Base-by-base conservation (phyloP, 2,113 vertebrate species). In the Lepus timidus region DNA sequence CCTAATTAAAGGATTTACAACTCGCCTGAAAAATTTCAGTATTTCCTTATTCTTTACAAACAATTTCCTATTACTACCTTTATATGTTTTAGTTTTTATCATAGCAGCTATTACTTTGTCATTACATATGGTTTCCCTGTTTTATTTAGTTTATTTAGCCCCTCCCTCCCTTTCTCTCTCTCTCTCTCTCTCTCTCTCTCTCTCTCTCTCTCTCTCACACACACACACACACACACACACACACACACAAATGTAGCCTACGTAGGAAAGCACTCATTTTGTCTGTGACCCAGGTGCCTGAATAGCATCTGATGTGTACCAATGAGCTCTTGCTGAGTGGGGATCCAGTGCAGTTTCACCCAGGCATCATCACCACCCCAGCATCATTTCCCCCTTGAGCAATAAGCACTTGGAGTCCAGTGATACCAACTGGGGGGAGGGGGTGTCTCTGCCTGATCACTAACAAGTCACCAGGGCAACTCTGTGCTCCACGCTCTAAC, bases 11-110 rank as follows among this genome's bases (percentile, higher is more conserved):
- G 20, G 61, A 71, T 36, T 22, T 90, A 13, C 4, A 9, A 36
- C 78, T 90, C 86, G 62, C n/a, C 71, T 80, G 44, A 80, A 85
- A 65, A 39, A 39, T 83, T 61, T 51, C n/a, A 64, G 27, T 94
- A 81, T 87, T 91, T 75, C 58, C 16, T 44, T 83, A 33, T 81
- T 88, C 67, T 94, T 85, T 82, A 58, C n/a, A 39, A 85, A 88
- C 49, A n/a, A 2, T 16, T 74, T 76, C 36, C 14, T 80, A 58
- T 39, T 49, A 80, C 19, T 83, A 2, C 90, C 49, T 64, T 83
- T 51, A 81, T 73, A 68, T 19, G 9, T 49, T 94, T 76, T 49
- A 17, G 39, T 74, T 81, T 31, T 79, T 75, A 49, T 85, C 9
- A 75, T 1, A 73, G 71, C 23, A 64, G 61, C 65, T 88, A 8